These are phyloP conservation scores for Sisyra nigra DNA, from an alignment of 2,888 invertebrate genomes.

Conservation along the genomic window DNA sequence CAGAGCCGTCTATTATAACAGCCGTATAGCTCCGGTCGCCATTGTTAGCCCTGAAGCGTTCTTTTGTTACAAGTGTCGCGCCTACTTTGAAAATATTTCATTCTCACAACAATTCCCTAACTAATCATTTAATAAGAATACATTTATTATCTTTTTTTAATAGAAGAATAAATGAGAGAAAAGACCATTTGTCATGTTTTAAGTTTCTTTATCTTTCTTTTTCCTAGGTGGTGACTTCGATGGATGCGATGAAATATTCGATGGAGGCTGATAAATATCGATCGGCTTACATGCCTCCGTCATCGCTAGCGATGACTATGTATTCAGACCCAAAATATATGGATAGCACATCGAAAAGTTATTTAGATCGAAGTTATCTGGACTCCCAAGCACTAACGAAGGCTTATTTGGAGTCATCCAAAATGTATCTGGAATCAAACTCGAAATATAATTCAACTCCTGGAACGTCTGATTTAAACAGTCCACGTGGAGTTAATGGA, in stretches of 20 bases:
- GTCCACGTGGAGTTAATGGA: conserved; percentile 13
- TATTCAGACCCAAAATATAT: conserved; percentile 54
- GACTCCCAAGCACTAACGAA: conserved; percentile 53
- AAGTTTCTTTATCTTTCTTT: conserved; percentile 13
- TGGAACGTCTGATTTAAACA: conserved; percentile 17
- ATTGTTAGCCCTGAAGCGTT: background rate
- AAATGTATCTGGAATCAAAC: conserved; percentile 50
- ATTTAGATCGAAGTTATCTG: conserved; percentile 46
- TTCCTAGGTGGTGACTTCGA: conserved; percentile 53
- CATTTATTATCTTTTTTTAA: conserved; percentile 1
- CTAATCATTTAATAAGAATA: no score
- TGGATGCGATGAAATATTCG: conserved; percentile 66
- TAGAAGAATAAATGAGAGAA: no score
- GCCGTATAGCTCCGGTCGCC: background rate
- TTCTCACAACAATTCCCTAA: no score
- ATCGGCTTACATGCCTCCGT: conserved; percentile 47
- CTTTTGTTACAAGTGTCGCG: conserved; percentile 3
- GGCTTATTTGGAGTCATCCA: conserved; percentile 50
- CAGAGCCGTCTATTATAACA: background rate
- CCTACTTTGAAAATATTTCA: background rate
- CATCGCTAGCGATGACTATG: conserved; percentile 48
- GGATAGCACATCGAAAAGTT: conserved; percentile 36
- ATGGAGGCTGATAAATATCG: conserved; percentile 64
- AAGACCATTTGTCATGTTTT: background rate
- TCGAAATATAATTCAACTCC: conserved; percentile 24